Conservation (phyloP, 2,888 invertebrate genomes). For the Zygothrica quintamaculata region DNA sequence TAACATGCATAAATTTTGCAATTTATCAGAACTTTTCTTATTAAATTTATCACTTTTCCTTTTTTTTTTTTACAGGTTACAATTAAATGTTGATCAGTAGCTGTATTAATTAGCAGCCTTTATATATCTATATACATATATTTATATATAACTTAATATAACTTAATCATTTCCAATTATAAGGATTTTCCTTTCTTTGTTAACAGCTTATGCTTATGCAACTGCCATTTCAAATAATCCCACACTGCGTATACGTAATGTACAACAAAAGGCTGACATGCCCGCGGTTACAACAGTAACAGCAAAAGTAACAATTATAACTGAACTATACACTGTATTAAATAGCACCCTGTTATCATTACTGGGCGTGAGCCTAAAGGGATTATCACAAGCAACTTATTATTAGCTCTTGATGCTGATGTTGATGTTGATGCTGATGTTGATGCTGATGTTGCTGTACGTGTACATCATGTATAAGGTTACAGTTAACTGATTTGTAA, state of each 20-base stretch:
- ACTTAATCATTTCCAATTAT: neutral
- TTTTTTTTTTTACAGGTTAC: neutral
- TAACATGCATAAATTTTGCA: too few relatives aligned
- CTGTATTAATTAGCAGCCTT: too few relatives aligned
- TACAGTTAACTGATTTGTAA: neutral
- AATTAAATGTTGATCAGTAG: neutral
- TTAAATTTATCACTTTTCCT: neutral
- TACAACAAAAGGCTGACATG: neutral
- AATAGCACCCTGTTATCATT: too few relatives aligned
- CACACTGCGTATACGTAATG: neutral
- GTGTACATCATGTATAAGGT: neutral
- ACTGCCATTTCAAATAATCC: neutral
- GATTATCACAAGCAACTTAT: too few relatives aligned
- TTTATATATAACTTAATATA: too few relatives aligned
- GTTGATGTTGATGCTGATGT: neutral
- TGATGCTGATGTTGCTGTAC: neutral
- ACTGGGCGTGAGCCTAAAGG: too few relatives aligned
- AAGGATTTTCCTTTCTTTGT: neutral
- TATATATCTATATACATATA: too few relatives aligned
- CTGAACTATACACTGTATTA: too few relatives aligned
- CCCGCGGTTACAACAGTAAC: neutral
- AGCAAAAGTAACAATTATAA: neutral
- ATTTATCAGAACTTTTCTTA: too few relatives aligned
- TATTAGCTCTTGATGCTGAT: neutral
- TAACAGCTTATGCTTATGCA: neutral